Evolutionary conservation across 2,888 invertebrate genomes (phyloP), one percentile per base, ranked within the genome.

Genomic region (Mythimna loreyi): DNA sequence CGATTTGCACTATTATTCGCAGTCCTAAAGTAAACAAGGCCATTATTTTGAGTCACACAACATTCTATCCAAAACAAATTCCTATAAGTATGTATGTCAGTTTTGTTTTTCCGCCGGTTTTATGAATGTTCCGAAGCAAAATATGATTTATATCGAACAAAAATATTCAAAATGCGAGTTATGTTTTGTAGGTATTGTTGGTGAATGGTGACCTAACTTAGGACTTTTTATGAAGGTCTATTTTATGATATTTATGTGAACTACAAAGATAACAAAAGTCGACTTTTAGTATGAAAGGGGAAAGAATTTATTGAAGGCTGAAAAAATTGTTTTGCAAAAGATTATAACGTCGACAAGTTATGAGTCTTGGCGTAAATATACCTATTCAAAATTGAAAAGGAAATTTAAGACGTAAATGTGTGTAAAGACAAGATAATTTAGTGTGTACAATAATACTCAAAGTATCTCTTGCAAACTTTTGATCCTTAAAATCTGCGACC

Each of bases 21-120:
- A 78, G 76, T 68, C 77, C 72, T 76, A 82, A 78, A 74, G 87
- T 85, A 87, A 86, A 87, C 87, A 87, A 87, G 80, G 77, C 86
- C 80, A 83, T 87, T 86, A 78, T 64, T 83, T 72, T 62, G 75
- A 72, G 71, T 78, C 75, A 67, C 72, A 75, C 67, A 82, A 80
- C 76, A 74, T 79, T 82, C 58, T 82, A 82, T 77, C 64, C 77
- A 65, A 79, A 80, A 80, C 82, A 84, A 82, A 82, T 72, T 71
- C 68, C 58, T 75, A 84, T 82, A 83, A 83, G 84, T 84, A 80
- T 80, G 71, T 64, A 40, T 72, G 69, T 59, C 72, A 63, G 78
- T 62, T 81, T 84, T 84, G 82, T 82, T 83, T 82, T 84, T 72
- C 74, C 80, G 60, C 52, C 52, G 21, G 30, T 73, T 82, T 84